Evolutionary conservation across 2,888 invertebrate species (phyloP).

Genomic region (Nephrotoma flavescens): DNA sequence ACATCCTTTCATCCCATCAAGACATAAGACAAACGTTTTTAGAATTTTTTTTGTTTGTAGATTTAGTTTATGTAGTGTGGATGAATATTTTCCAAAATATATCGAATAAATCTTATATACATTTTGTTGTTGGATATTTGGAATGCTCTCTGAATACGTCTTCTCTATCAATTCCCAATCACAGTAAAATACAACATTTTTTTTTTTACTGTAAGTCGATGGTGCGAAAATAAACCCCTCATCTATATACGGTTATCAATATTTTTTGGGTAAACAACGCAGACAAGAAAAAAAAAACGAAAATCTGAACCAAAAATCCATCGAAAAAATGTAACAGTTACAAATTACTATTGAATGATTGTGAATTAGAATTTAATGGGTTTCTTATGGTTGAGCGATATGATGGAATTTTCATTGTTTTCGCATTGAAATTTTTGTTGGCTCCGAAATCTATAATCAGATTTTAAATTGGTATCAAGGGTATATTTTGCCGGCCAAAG

Average conservation of each 20-base stretch:
- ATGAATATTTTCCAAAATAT: background rate
- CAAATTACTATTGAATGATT: background rate
- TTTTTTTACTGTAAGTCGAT: background rate
- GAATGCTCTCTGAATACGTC: background rate
- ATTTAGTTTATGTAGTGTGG: background rate
- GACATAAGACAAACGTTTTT: background rate
- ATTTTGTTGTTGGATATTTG: background rate
- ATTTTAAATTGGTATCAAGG: background rate
- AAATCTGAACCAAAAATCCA: background rate
- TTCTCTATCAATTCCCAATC: background rate
- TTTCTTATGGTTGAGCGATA: background rate
- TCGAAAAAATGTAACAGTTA: background rate
- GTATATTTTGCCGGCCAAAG: background rate
- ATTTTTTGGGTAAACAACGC: background rate
- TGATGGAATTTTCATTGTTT: background rate
- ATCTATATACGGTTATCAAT: background rate
- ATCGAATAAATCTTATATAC: background rate
- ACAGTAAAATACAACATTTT: background rate
- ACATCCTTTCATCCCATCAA: background rate
- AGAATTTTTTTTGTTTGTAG: background rate
- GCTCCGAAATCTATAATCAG: background rate
- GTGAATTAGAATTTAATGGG: background rate
- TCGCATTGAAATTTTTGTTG: background rate
- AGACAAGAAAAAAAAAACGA: background rate
- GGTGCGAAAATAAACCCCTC: background rate